A percentile compares a stretch with the other conserved stretches of the same genome.
Evolutionary conservation across 2,888 invertebrate species (phyloP).

Genomic region (Andrena marginata): DNA sequence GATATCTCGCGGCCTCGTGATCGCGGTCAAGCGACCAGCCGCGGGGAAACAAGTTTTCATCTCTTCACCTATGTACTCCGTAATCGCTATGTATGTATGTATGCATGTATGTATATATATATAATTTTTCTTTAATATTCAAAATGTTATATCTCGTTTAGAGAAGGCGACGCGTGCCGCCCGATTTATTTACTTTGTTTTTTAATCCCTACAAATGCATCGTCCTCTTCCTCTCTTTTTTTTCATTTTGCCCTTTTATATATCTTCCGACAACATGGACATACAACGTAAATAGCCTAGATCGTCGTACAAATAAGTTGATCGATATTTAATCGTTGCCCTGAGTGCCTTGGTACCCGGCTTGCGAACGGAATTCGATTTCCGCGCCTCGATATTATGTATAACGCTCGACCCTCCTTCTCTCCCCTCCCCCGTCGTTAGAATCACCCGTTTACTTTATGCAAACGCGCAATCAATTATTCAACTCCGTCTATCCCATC

Average conservation of each 20-base stretch:
- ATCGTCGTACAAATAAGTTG: constrained; percentile 79
- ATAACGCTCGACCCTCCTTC: constrained; percentile 28
- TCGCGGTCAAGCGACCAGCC: constrained; percentile 34
- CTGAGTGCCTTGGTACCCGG: constrained; percentile 81
- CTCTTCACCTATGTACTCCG: constrained; percentile 43
- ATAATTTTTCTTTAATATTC: constrained; percentile 33
- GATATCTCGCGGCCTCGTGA: constrained; percentile 3
- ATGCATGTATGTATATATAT: constrained; percentile 34
- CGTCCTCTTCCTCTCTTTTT: constrained; percentile 18
- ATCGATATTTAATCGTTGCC: constrained; percentile 80
- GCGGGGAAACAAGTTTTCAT: constrained; percentile 32
- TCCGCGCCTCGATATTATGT: constrained; percentile 53
- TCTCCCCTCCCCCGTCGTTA: constrained; percentile 3
- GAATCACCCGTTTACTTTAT: constrained; percentile 1
- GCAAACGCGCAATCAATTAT: constrained; percentile 13
- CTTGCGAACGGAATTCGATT: constrained; percentile 73
- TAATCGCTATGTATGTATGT: constrained; percentile 47
- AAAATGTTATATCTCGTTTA: constrained; percentile 51
- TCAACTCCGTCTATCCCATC: background rate
- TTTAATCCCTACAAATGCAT: constrained; percentile 65
- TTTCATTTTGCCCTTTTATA: constrained; percentile 24
- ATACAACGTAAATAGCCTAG: constrained; percentile 77
- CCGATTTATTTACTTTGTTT: constrained; percentile 53
- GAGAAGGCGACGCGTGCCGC: constrained; percentile 50
- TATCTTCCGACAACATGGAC: constrained; percentile 69